These are phyloP conservation scores for Actinernus sp. DNA, from an alignment of 92 coral and sea anemone genomes.

Conservation along the genomic window DNA sequence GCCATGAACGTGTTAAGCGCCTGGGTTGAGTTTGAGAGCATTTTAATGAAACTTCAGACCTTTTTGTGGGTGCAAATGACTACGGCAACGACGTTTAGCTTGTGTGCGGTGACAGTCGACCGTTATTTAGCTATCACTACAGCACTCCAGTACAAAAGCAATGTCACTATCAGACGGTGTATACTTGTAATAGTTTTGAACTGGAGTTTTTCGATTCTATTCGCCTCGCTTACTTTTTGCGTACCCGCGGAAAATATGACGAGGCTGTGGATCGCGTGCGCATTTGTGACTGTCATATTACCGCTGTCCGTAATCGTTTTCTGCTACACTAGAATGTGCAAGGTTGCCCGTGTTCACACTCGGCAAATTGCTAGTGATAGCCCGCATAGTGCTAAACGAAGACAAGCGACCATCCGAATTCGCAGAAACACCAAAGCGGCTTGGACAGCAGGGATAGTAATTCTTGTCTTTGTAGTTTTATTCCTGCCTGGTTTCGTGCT, in stretches of 20 bases:
- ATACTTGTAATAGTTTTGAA: conserved; percentile 5
- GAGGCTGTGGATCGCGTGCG: conserved; percentile 17
- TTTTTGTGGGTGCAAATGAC: conserved; percentile 21
- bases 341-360: conserved; percentile 4
- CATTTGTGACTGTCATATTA: conserved; percentile 16
- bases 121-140: conserved; percentile 39
- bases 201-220: conserved; percentile 21
- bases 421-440: conserved; percentile 23
- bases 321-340: conserved; percentile 14
- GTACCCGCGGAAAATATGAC: conserved; percentile 7
- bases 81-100: conserved; percentile 25
- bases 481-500: conserved; percentile 21
- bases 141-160: conserved; percentile 5
- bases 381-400: background rate
- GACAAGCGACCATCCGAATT: background rate
- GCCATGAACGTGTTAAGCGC: background rate
- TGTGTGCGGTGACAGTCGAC: conserved; percentile 39
- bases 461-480: conserved; percentile 8
- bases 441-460: conserved; percentile 19
- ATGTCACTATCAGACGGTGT: conserved; percentile 8
- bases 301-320: conserved; percentile 32
- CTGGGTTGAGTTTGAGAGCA: conserved; percentile 13
- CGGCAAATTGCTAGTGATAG: conserved; percentile 4
- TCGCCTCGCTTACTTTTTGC: conserved; percentile 8
- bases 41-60: conserved; percentile 3